Base-by-base conservation (phyloP, 2,888 invertebrate genomes). In the Acronicta psi region DNA sequence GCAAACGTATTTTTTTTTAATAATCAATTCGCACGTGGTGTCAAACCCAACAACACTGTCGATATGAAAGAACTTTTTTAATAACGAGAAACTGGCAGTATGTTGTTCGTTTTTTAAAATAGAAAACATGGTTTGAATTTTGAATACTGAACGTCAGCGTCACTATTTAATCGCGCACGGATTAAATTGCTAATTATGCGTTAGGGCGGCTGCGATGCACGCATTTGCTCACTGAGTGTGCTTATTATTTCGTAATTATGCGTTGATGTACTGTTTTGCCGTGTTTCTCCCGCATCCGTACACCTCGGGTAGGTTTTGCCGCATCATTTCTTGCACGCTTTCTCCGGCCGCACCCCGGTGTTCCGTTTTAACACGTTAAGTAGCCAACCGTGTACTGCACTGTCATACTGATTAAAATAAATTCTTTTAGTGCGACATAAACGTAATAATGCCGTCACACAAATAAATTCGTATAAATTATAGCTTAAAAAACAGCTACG, bases 311-410 rank as follows among this genome's bases (percentile, higher is more conserved):
- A 55, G 58, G 73, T 81, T 81, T 76, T 73, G 68, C 69, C 78
- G 82, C 81, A 85, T 85, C 82, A 84, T 81, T 85, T 82, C 80
- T 80, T 82, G 69, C 75, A 69, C 76, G 80, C 85, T 86, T 85
- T 86, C 83, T 77, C 77, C 66, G 73, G 62, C 54, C 76, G 42
- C 70, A 72, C 75, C 76, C 69, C 77, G 70, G 75, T 76, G 71
- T 73, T 75, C 69, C 67, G 67, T 73, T 77, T 73, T 73, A 69
- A 68, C 65, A 71, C 55, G 25, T 34, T 73, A 62, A 69, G 66
- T 60, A 64, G 49, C 47, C 52, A 55, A 41, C 54, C 57, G 23
- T 53, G 50, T 64, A 50, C 34, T 42, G 49, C 49, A 46, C 51
- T 61, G 64, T 60, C 61, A 58, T 55, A 50, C 23, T 47, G 23